phyloP scores from a whole-genome alignment of 1,140 invertebrate genomes.

The Apis cerana region DNA sequence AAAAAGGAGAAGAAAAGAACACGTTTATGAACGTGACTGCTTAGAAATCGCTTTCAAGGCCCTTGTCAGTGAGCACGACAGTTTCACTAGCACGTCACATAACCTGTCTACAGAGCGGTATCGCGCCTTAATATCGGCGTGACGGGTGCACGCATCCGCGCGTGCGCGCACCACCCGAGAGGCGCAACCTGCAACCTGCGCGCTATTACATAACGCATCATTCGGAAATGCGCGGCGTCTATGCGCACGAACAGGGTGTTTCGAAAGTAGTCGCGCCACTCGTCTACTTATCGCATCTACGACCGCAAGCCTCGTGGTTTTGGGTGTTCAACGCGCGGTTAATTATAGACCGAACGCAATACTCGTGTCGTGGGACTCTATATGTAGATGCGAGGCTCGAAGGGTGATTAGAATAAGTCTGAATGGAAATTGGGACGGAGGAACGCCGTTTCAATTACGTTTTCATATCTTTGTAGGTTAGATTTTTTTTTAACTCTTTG shows the following conservation, averaged over 20 bases:
- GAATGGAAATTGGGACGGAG: too few relatives aligned
- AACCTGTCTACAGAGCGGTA: slow-evolving; percentile 29
- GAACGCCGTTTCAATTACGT: too few relatives aligned
- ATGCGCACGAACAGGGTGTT: slow-evolving; percentile 32
- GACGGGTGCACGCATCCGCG: slow-evolving; percentile 25
- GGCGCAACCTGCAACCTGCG: slow-evolving; percentile 21
- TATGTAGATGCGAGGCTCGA: too few relatives aligned
- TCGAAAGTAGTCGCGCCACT: slow-evolving; percentile 33
- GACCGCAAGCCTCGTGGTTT: neutral
- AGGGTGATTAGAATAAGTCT: neutral
- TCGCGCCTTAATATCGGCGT: slow-evolving; percentile 35
- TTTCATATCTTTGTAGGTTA: neutral
- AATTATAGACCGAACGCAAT: slow-evolving; percentile 26
- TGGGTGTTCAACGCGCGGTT: neutral
- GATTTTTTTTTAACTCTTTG: too few relatives aligned
- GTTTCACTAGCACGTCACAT: slow-evolving; percentile 26
- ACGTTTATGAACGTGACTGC: neutral
- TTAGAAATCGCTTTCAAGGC: slow-evolving; percentile 25
- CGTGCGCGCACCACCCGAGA: neutral
- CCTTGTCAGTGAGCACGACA: neutral
- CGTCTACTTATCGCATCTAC: too few relatives aligned
- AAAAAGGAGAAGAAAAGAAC: neutral
- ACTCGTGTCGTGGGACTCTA: neutral
- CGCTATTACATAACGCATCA: slow-evolving; percentile 34
- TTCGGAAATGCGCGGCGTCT: slow-evolving; percentile 14